Conservation (phyloP, 2,888 invertebrate genomes). For the Mechanitis mazaeus region DNA sequence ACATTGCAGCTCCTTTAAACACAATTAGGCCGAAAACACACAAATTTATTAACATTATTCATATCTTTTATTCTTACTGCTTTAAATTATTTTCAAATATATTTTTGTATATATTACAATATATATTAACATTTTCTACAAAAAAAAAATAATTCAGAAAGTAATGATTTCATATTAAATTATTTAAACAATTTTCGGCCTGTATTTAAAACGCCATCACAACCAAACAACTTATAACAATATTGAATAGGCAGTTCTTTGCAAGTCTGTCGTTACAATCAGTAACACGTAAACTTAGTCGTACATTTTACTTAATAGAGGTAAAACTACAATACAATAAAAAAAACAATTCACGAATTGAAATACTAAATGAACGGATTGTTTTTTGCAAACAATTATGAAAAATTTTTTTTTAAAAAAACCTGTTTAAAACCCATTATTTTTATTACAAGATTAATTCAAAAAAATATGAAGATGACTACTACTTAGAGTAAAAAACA, state of each 20-base stretch:
- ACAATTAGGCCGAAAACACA: not conserved
- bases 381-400: too few species aligned
- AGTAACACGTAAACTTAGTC: not conserved
- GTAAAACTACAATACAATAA: too few species aligned
- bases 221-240: slow-evolving; percentile 3
- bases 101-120: too few species aligned
- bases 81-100: too few species aligned
- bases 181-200: not conserved
- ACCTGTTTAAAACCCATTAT: too few species aligned
- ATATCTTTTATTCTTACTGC: too few species aligned
- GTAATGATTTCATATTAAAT: not conserved
- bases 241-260: slow-evolving; percentile 1
- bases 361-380: too few species aligned
- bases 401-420: too few species aligned
- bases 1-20: not conserved
- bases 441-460: too few species aligned
- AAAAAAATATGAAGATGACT: too few species aligned
- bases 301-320: not conserved
- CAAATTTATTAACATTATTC: not conserved
- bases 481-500: too few species aligned
- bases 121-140: not conserved
- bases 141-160: not conserved
- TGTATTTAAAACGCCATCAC: not conserved
- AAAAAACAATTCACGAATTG: too few species aligned
- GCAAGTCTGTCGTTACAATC: not conserved